These are phyloP conservation scores for Arizona elegans DNA, from an alignment of 2,113 vertebrate species.

Conservation along the genomic window DNA sequence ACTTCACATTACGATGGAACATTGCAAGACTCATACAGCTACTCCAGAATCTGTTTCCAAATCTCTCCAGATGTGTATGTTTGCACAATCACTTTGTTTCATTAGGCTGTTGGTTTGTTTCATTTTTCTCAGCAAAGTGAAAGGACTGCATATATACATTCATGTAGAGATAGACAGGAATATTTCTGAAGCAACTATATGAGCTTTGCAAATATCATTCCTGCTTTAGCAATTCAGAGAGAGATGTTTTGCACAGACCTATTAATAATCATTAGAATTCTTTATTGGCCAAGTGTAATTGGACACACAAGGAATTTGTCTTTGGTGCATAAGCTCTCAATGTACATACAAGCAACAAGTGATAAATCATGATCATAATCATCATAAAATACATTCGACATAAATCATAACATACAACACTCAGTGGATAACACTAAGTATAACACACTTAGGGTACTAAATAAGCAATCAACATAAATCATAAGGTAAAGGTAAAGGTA, in stretches of 20 bases:
- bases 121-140: not conserved
- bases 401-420: no score
- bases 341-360: no score
- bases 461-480: no score
- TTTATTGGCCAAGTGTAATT: no score
- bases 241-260: not conserved
- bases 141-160: not conserved
- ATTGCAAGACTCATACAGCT: not conserved
- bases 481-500: no score
- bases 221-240: not conserved
- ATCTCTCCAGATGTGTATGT: not conserved
- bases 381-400: no score
- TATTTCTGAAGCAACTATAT: not conserved
- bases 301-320: no score
- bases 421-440: no score
- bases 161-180: not conserved
- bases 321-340: no score
- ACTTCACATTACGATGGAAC: not conserved
- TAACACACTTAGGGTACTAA: no score
- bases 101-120: not conserved
- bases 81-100: not conserved
- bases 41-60: not conserved
- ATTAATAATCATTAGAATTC: not conserved
- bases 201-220: not conserved
- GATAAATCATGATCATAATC: no score